phyloP scores from a whole-genome alignment of 2,113 vertebrate genomes.

The Corythaeola cristata region DNA sequence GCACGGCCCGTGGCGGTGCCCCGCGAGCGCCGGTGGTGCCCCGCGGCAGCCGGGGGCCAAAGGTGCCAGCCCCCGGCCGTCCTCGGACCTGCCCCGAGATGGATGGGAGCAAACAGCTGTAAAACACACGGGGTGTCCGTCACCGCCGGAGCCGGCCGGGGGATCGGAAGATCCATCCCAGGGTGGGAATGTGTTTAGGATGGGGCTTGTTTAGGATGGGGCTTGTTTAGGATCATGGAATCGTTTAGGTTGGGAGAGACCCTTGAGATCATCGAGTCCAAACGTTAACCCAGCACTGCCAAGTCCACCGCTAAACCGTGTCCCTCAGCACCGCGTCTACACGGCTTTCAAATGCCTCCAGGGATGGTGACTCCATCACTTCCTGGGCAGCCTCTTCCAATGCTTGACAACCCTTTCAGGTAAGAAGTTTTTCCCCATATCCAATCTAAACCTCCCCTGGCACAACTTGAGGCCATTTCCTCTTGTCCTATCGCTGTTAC shows the following conservation, averaged over 20 bases:
- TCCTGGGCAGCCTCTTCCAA: neutral
- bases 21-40: neutral
- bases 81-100: neutral
- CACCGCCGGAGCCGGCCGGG: neutral
- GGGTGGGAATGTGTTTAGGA: neutral
- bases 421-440: accelerated
- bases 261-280: accelerated
- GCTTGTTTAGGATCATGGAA: accelerated
- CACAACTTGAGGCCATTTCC: too few relatives aligned
- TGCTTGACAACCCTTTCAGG: neutral
- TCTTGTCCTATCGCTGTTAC: too few relatives aligned
- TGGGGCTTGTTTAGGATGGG: neutral
- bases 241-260: accelerated
- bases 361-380: neutral
- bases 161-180: neutral
- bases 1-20: neutral
- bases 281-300: neutral
- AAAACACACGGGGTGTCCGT: slow-evolving; percentile 22
- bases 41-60: neutral
- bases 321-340: accelerated
- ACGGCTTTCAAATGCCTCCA: accelerated
- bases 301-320: accelerated
- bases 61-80: neutral
- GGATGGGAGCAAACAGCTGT: slow-evolving; percentile 16
- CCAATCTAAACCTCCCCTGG: neutral